Evolutionary conservation across 1,140 invertebrate species (phyloP).

Genomic region (Globodera rostochiensis): DNA sequence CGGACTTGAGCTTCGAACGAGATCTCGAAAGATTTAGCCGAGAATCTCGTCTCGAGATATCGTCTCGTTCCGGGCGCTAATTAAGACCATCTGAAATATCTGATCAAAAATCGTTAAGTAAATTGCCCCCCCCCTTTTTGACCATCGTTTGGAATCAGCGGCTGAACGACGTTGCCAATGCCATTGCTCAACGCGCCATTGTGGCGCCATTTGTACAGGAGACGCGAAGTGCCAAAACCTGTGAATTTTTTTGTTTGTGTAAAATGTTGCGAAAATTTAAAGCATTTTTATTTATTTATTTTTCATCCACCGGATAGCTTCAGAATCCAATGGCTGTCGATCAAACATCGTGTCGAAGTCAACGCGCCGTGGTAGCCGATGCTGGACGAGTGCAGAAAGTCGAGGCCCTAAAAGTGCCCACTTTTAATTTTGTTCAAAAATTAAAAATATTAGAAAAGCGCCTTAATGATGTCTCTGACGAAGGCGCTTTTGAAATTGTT

Average conservation of each 20-base stretch:
- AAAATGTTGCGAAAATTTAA: neutral
- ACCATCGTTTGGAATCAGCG: constrained; percentile 46
- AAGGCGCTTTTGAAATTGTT: constrained; percentile 56
- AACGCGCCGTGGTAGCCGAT: constrained; percentile 51
- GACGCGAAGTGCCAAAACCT: constrained; percentile 49
- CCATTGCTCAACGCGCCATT: constrained; percentile 47
- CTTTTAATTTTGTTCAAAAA: no score
- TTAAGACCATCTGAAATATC: no score
- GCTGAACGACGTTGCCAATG: constrained; percentile 10
- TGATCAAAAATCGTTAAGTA: neutral
- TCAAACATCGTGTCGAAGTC: constrained; percentile 49
- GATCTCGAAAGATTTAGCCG: no score
- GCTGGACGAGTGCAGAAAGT: constrained; percentile 51
- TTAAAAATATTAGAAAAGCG: constrained; percentile 1
- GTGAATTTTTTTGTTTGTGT: neutral
- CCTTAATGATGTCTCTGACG: constrained; percentile 55
- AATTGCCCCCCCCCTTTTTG: neutral
- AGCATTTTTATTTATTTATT: neutral
- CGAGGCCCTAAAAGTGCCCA: constrained; percentile 39
- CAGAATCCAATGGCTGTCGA: constrained; percentile 56
- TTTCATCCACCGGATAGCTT: constrained; percentile 38
- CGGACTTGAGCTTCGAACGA: no score
- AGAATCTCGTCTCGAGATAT: no score
- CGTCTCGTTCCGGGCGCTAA: no score
- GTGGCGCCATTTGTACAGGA: constrained; percentile 53